Evolutionary conservation across 2,888 invertebrate genomes (phyloP).

Genomic region (Machimus rusticus): DNA sequence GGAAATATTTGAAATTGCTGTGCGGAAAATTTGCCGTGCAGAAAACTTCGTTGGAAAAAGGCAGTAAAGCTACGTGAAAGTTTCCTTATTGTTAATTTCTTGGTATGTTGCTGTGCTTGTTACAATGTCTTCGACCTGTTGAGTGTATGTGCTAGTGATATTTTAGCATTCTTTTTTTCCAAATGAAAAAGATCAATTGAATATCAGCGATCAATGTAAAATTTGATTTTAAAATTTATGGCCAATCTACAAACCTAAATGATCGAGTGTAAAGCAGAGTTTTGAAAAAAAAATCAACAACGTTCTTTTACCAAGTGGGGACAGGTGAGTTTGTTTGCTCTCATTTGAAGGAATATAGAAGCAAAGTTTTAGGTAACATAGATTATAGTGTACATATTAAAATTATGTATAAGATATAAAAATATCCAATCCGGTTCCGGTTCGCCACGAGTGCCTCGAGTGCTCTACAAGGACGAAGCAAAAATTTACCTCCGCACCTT

Average conservation of each 20-base stretch:
- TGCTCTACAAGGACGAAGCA: conserved; percentile 41
- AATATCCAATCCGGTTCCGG: conserved; percentile 37
- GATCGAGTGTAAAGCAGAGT: not conserved
- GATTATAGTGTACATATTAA: not conserved
- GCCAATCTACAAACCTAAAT: not conserved
- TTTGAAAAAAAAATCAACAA: not conserved
- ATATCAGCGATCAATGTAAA: not conserved
- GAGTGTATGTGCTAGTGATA: conserved; percentile 13
- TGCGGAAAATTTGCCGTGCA: not conserved
- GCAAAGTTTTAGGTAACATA: not conserved
- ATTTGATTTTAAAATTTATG: not conserved
- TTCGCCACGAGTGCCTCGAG: not conserved
- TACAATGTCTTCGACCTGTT: not conserved
- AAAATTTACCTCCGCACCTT: conserved; percentile 7
- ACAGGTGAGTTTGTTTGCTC: not conserved
- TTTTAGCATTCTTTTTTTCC: not conserved
- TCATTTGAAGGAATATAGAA: not conserved
- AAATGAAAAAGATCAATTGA: conserved; percentile 11
- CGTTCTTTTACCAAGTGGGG: not conserved
- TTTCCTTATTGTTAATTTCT: conserved; percentile 15
- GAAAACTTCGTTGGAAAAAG: not conserved
- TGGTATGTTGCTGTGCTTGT: conserved; percentile 2
- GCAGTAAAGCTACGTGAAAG: conserved; percentile 18
- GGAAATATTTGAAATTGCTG: not conserved
- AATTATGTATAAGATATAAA: not conserved